phyloP scores from a whole-genome alignment of 1,140 invertebrate species.

The Formica selysi region DNA sequence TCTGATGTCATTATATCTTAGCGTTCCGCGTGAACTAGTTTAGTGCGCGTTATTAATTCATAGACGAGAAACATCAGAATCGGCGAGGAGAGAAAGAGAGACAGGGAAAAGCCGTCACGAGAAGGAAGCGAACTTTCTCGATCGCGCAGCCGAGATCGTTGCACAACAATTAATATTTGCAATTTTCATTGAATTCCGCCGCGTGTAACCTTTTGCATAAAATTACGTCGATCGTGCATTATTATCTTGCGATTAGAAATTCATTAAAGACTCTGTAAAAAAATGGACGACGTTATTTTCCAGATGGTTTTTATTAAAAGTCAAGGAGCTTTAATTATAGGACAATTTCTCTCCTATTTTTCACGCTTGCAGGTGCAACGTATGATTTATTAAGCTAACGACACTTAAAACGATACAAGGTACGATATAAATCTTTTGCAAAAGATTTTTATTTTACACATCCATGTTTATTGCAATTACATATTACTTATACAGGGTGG shows the following conservation, averaged over 20 bases:
- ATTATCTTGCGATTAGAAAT: conserved; percentile 68
- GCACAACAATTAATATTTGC: conserved; percentile 45
- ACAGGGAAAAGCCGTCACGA: conserved; percentile 1
- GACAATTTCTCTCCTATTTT: not conserved
- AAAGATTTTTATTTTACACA: not conserved
- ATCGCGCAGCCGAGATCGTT: conserved; percentile 21
- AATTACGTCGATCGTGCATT: conserved; percentile 30
- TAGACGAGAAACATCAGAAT: not conserved
- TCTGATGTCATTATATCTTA: not conserved
- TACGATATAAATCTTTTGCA: not conserved
- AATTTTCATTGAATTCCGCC: conserved; percentile 31
- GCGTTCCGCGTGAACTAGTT: conserved; percentile 13
- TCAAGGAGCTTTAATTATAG: not conserved
- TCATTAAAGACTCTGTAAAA: conserved; percentile 42
- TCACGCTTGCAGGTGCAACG: not conserved
- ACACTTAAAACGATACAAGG: not conserved
- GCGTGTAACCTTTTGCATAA: not conserved
- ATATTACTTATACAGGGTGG: not conserved
- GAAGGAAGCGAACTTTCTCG: not conserved
- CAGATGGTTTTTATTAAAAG: conserved; percentile 13
- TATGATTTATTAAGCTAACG: conserved; percentile 10
- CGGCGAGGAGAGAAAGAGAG: not conserved
- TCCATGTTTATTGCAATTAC: not conserved
- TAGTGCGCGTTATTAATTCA: not conserved
- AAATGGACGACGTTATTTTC: conserved; percentile 12